These are phyloP conservation scores for Drosophila anceps DNA, from an alignment of 2,888 invertebrate species.

Conservation along the genomic window DNA sequence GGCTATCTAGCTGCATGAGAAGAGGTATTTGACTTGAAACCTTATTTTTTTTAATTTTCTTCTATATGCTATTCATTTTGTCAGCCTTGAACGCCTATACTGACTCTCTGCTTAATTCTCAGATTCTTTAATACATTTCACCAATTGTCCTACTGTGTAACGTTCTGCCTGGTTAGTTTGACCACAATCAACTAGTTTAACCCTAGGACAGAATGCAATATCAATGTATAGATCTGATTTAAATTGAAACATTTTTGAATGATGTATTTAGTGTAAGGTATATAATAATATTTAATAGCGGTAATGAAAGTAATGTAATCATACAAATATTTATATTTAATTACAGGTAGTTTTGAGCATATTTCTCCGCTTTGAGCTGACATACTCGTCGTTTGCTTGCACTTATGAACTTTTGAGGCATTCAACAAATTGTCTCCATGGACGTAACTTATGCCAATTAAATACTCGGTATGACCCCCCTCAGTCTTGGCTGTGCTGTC, in stretches of 20 bases:
- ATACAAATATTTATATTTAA: background rate
- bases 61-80: no score
- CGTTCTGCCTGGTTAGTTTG: no score
- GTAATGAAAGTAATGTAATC: background rate
- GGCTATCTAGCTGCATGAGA: background rate
- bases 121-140: no score
- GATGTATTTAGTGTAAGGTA: no score
- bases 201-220: no score
- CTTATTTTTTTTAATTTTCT: no score
- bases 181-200: no score
- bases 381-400: slow-evolving; percentile 28
- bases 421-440: slow-evolving; percentile 54
- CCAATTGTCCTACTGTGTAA: no score
- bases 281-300: background rate
- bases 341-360: background rate
- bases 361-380: slow-evolving; percentile 14
- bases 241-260: no score
- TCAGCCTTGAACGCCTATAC: no score
- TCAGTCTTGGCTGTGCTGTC: slow-evolving; percentile 37
- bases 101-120: no score
- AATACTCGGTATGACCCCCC: slow-evolving; percentile 58
- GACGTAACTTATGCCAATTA: slow-evolving; percentile 66
- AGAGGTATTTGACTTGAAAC: background rate
- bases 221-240: no score
- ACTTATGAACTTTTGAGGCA: slow-evolving; percentile 56